Conservation (phyloP, 92 coral and sea anemone species). For the Palythoa caribaeorum region DNA sequence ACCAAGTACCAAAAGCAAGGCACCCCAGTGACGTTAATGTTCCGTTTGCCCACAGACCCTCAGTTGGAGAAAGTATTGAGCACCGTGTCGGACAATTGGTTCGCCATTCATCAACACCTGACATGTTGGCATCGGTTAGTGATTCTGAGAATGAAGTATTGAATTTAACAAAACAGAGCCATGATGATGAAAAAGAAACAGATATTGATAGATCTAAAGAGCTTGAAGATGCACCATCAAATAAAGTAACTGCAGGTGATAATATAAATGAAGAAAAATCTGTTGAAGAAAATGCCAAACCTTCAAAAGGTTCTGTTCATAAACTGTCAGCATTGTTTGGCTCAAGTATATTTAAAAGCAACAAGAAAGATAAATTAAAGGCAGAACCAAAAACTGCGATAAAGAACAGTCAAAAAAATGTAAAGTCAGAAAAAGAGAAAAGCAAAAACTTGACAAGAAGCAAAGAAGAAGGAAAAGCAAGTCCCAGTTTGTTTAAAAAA, state of each 20-base stretch:
- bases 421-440: slow-evolving; percentile 40
- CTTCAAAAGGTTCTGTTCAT: slow-evolving; percentile 77
- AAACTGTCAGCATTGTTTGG: slow-evolving; percentile 86
- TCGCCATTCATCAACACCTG: slow-evolving; percentile 46
- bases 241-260: not conserved
- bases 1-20: not conserved
- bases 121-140: slow-evolving; percentile 10
- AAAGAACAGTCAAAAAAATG: not conserved
- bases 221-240: not conserved
- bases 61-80: slow-evolving; percentile 25
- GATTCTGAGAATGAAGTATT: not conserved
- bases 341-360: slow-evolving; percentile 72
- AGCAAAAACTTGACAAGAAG: not conserved
- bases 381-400: slow-evolving; percentile 22
- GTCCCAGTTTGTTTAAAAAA: slow-evolving; percentile 24
- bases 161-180: not conserved
- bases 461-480: slow-evolving; percentile 50
- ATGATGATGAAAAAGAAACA: not conserved
- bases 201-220: not conserved
- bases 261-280: not conserved
- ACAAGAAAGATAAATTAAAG: slow-evolving; percentile 71
- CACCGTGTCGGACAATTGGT: slow-evolving; percentile 39
- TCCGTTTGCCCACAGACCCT: slow-evolving; percentile 32
- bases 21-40: not conserved
- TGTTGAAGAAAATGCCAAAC: slow-evolving; percentile 29